Conservation (phyloP, 2,113 vertebrate species). For the Psephotus haematonotus region DNA sequence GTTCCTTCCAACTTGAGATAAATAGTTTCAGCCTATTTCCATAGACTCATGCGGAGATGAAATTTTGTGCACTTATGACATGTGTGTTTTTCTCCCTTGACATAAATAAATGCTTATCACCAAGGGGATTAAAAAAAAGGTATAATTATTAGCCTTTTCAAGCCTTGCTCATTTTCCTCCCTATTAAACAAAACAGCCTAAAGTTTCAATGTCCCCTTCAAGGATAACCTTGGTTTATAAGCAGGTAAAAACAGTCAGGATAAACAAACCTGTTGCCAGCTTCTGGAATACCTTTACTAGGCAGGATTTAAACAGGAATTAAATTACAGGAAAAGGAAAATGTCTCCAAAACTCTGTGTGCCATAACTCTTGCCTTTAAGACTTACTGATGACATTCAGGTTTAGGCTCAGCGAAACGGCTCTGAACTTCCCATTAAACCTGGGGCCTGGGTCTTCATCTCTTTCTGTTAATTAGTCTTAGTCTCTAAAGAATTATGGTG, state of each 20-base stretch:
- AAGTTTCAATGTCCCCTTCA: not conserved
- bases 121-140: not conserved
- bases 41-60: not conserved
- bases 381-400: conserved; percentile 9
- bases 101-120: not conserved
- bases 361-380: conserved; percentile 8
- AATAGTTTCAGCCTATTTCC: not conserved
- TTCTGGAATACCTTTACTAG: not conserved
- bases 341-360: not conserved
- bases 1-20: not conserved
- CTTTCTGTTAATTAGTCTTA: conserved; percentile 60
- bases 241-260: not conserved
- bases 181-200: not conserved
- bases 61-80: not conserved
- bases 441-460: conserved; percentile 46
- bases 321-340: not conserved
- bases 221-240: not conserved
- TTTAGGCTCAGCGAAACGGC: not conserved
- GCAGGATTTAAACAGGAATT: not conserved
- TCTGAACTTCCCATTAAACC: conserved; percentile 58
- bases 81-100: not conserved
- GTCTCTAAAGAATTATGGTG: conserved; percentile 53
- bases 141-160: not conserved
- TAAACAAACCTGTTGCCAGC: not conserved
- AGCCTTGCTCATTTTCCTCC: not conserved